A percentile compares a stretch with the other conserved stretches of the same genome.
Evolutionary conservation across 2,888 invertebrate species (phyloP).

Genomic region (Athalia rosae): DNA sequence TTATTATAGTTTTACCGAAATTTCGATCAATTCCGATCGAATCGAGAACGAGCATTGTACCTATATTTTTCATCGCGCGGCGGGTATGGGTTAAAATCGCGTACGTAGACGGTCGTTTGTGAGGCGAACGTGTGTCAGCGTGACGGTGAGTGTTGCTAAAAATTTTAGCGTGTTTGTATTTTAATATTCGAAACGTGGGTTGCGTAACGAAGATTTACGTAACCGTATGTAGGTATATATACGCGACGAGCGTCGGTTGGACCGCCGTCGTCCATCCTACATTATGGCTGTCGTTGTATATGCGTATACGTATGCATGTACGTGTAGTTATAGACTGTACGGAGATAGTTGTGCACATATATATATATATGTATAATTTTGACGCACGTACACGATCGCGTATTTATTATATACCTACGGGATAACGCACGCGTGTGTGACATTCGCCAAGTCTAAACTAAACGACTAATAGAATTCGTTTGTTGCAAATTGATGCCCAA

Average conservation of each 20-base stretch:
- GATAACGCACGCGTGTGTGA: not conserved
- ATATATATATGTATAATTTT: not conserved
- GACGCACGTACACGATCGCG: no score
- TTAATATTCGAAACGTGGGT: constrained; percentile 21
- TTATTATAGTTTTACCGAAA: no score
- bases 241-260: not conserved
- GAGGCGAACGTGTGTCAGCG: not conserved
- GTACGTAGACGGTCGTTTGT: not conserved
- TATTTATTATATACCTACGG: not conserved
- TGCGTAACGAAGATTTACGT: constrained; percentile 36
- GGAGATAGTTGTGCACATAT: not conserved
- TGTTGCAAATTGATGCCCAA: not conserved
- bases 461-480: not conserved
- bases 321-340: not conserved
- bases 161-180: constrained; percentile 39
- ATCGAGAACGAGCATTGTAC: no score
- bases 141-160: constrained; percentile 3
- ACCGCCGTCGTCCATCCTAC: constrained; percentile 19
- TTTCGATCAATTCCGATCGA: no score
- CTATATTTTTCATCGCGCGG: no score
- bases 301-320: constrained; percentile 9
- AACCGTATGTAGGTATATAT: constrained; percentile 5
- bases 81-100: no score
- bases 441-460: constrained; percentile 23
- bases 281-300: constrained; percentile 4